Evolutionary conservation across 2,797 vertebrate species (phyloP).

Genomic region (Sebastes diploproa): DNA sequence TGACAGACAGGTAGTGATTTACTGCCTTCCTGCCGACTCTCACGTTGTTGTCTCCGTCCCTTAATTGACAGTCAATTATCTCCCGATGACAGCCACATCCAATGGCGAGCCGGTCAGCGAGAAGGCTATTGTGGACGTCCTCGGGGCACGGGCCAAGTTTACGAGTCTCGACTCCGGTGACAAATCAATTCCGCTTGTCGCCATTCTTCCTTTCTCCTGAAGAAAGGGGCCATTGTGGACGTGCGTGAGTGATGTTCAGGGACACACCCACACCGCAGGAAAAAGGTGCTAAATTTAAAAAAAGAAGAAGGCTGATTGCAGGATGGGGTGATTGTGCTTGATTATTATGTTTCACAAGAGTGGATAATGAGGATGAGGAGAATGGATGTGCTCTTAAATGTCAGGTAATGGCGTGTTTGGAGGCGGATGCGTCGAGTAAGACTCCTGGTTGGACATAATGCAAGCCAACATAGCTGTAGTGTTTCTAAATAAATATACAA

Average conservation of each 20-base stretch:
- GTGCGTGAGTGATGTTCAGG: neutral
- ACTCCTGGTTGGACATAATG: neutral
- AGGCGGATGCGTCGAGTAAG: neutral
- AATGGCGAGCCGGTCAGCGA: slow-evolving; percentile 31
- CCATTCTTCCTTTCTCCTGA: slow-evolving; percentile 10
- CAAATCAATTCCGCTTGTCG: slow-evolving; percentile 63
- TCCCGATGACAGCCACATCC: slow-evolving; percentile 59
- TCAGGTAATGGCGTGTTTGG: neutral
- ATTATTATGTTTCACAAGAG: slow-evolving; percentile 44
- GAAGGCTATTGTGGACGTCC: slow-evolving; percentile 65
- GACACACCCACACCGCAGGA: neutral
- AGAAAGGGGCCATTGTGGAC: neutral
- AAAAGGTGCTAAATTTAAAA: neutral
- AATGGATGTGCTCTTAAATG: slow-evolving; percentile 15
- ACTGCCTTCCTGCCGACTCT: slow-evolving; percentile 63
- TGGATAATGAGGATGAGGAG: slow-evolving; percentile 6
- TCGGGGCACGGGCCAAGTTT: slow-evolving; percentile 45
- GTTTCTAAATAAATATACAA: neutral
- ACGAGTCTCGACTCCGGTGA: slow-evolving; percentile 45
- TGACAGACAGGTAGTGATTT: slow-evolving; percentile 74
- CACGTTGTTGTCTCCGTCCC: slow-evolving; percentile 60
- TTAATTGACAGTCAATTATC: slow-evolving; percentile 81
- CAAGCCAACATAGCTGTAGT: neutral
- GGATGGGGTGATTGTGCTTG: slow-evolving; percentile 29
- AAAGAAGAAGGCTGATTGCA: slow-evolving; percentile 21